Conservation (phyloP, 2,797 vertebrate genomes). For the Manis pentadactyla region DNA sequence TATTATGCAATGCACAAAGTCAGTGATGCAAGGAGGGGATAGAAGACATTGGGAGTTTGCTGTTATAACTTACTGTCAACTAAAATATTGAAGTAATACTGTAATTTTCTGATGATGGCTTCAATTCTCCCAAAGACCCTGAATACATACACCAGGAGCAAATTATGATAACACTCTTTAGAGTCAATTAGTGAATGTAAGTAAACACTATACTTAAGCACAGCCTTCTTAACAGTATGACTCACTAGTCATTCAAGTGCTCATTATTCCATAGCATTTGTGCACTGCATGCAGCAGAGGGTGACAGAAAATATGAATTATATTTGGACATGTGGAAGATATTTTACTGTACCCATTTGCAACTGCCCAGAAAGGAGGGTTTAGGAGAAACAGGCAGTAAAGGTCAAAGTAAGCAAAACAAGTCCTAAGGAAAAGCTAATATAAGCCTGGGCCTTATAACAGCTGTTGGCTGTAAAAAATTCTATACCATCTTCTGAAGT, state of each 20-base stretch:
- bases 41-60: slow-evolving; percentile 10
- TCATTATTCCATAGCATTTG: slow-evolving; percentile 34
- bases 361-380: not conserved
- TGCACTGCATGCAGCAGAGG: not conserved
- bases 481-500: not conserved
- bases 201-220: slow-evolving; percentile 35
- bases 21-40: not conserved
- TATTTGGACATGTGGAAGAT: not conserved
- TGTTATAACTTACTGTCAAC: slow-evolving; percentile 52
- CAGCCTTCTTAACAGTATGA: not conserved
- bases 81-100: slow-evolving; percentile 51
- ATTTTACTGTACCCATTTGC: not conserved
- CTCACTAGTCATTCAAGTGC: not conserved
- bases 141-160: not conserved
- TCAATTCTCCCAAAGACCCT: slow-evolving; percentile 28
- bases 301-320: slow-evolving; percentile 25
- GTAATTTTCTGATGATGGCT: slow-evolving; percentile 33
- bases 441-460: not conserved
- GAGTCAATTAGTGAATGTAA: slow-evolving; percentile 42
- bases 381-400: slow-evolving; percentile 8
- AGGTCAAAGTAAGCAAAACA: slow-evolving; percentile 55
- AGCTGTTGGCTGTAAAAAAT: slow-evolving; percentile 1
- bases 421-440: slow-evolving; percentile 26
- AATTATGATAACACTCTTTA: slow-evolving; percentile 32
- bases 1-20: not conserved